Conservation (phyloP, 2,888 invertebrate species). For the Phytoseiulus persimilis region DNA sequence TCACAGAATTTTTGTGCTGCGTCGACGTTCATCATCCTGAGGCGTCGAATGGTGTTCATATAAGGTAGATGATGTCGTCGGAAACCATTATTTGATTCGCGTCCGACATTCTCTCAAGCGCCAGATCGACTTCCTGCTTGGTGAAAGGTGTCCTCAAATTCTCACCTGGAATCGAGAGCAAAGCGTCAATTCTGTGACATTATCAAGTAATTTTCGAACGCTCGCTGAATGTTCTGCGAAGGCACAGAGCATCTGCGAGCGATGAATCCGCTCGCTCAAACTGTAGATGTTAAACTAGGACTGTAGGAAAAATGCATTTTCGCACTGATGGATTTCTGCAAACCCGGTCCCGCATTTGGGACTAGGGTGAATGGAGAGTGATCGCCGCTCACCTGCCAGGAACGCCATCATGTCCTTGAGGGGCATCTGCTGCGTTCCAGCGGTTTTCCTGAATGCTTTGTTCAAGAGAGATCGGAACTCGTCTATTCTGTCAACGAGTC, state of each 20-base stretch:
- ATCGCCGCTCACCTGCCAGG: constrained; percentile 58
- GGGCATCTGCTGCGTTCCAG: constrained; percentile 66
- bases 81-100: constrained; percentile 87
- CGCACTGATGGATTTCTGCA: too few relatives aligned
- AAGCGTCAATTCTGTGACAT: too few relatives aligned
- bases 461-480: constrained; percentile 66
- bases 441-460: constrained; percentile 63
- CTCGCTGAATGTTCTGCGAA: too few relatives aligned
- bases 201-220: too few relatives aligned
- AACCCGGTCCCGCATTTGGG: too few relatives aligned
- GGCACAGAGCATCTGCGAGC: too few relatives aligned
- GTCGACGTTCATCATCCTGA: neutral
- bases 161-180: constrained; percentile 56
- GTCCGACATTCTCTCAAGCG: constrained; percentile 71
- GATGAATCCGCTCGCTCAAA: too few relatives aligned
- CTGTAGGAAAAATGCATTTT: too few relatives aligned
- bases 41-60: constrained; percentile 54
- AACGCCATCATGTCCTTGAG: constrained; percentile 60
- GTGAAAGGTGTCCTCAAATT: constrained; percentile 55
- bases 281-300: too few relatives aligned
- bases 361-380: too few relatives aligned
- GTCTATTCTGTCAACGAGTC: constrained; percentile 53
- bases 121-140: constrained; percentile 65
- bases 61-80: constrained; percentile 71
- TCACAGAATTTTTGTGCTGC: neutral